Evolutionary conservation across 2,888 invertebrate genomes (phyloP), one percentile per base, ranked within the genome.

Genomic region (Linnaemya vulpina): DNA sequence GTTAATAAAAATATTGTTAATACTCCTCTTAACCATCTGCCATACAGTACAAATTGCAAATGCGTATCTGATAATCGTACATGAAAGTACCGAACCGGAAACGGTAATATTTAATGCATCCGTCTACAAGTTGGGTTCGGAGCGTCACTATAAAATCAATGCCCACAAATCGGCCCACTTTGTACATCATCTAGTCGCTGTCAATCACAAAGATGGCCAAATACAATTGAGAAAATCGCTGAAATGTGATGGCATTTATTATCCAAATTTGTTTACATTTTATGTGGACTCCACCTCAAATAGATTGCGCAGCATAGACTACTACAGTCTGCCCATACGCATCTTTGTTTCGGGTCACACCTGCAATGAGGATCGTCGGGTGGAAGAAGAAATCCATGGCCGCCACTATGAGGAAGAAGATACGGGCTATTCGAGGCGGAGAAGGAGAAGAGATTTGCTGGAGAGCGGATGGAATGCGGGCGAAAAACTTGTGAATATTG

Each of bases 251-350:
- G 97, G 97, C 85, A 94, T 96, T 43, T 95, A 95, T 87, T 97
- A 97, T 90, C 97, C 97, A 0, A 96, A 96, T 89, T 94, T 97
- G 77, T 97, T 97, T 91, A 97, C 97, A 5, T 94, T 97, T 90
- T 96, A 97, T 92, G 95, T 97, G 84, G 97, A 97, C 91, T 97
- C 97, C 46, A 96, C 96, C 70, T 96, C 97, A 86, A 96, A 95
- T 88, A 93, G 96, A 75, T 93, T 96, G 86, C 94, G 96, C 65
- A 96, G 96, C 87, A 96, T 97, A 86, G 96, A 97, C 90, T 97
- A 96, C 91, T 96, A 96, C 90, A 96, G 97, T 89, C 91, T 97
- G 78, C 96, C 97, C 1, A 93, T 97, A 83, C 93, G 97, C 86
- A 94, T 97, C 74, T 94, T 96, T 87, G 95, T 97, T 46, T 94